Evolutionary conservation across 2,797 vertebrate species (phyloP).

Genomic region (Falco peregrinus): DNA sequence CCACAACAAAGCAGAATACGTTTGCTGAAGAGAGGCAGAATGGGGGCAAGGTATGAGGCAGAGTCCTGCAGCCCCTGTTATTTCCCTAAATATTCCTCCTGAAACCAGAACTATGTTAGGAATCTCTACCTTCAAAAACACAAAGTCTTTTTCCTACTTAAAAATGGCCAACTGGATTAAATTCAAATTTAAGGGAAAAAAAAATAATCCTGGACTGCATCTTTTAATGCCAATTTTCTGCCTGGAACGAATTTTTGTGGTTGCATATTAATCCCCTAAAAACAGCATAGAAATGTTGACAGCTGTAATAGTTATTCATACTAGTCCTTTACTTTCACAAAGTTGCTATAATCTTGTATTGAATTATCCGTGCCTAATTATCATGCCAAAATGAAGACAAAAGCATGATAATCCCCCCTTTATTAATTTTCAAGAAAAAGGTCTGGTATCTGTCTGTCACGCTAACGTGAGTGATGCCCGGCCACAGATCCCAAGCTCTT

Average conservation of each 20-base stretch:
- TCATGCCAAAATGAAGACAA: background rate
- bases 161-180: background rate
- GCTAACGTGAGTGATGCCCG: background rate
- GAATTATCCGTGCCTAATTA: slow-evolving; percentile 35
- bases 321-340: background rate
- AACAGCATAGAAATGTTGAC: slow-evolving; percentile 49
- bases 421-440: background rate
- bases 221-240: slow-evolving; percentile 47
- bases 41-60: background rate
- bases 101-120: slow-evolving; percentile 32
- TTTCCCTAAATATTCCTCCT: background rate
- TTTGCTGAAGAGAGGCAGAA: background rate
- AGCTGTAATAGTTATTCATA: slow-evolving; percentile 8
- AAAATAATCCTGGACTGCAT: background rate
- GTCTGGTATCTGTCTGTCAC: background rate
- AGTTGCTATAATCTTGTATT: slow-evolving; percentile 23
- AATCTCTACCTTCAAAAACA: slow-evolving; percentile 31
- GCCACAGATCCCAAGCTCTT: background rate
- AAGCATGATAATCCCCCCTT: background rate
- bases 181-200: background rate
- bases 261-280: slow-evolving; percentile 45
- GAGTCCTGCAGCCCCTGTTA: background rate
- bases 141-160: background rate
- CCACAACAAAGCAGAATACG: background rate
- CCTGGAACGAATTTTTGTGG: slow-evolving; percentile 49